phyloP scores from a whole-genome alignment of 2,797 vertebrate species.

The Orientallactaga sibirica region DNA sequence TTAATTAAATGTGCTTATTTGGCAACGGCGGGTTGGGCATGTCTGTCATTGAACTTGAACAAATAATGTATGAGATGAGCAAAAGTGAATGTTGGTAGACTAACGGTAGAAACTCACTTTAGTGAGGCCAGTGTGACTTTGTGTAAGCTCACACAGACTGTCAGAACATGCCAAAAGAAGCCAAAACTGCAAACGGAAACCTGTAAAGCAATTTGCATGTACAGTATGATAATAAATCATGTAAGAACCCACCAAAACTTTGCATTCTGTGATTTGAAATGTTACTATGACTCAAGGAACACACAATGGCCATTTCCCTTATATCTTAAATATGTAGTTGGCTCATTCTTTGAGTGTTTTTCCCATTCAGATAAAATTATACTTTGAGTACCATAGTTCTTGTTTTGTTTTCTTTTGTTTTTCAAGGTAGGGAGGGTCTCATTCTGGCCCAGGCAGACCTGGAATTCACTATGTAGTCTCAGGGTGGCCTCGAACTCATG shows the following conservation, averaged over 20 bases:
- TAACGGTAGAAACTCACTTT: neutral
- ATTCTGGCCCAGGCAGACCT: too few relatives aligned
- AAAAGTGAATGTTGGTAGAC: conserved; percentile 10
- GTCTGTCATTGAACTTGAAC: conserved; percentile 2
- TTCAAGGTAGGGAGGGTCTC: too few relatives aligned
- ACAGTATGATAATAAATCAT: conserved; percentile 84
- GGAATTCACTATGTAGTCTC: too few relatives aligned
- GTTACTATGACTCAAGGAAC: neutral
- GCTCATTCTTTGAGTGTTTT: neutral
- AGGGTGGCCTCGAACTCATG: too few relatives aligned
- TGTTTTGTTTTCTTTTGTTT: too few relatives aligned
- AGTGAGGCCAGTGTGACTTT: neutral
- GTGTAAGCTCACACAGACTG: conserved; percentile 62
- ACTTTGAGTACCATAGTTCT: neutral
- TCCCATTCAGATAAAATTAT: neutral
- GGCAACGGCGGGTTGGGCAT: neutral
- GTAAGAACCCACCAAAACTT: conserved; percentile 22
- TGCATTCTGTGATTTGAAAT: conserved; percentile 67
- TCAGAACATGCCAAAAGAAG: conserved; percentile 71
- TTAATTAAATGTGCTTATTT: neutral
- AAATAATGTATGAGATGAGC: neutral
- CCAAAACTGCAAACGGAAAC: conserved; percentile 64
- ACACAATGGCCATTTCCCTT: neutral
- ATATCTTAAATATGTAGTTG: neutral
- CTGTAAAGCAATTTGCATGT: conserved; percentile 83